Conservation (phyloP, 2,113 vertebrate species). For the Grammomys dolichurus region DNA sequence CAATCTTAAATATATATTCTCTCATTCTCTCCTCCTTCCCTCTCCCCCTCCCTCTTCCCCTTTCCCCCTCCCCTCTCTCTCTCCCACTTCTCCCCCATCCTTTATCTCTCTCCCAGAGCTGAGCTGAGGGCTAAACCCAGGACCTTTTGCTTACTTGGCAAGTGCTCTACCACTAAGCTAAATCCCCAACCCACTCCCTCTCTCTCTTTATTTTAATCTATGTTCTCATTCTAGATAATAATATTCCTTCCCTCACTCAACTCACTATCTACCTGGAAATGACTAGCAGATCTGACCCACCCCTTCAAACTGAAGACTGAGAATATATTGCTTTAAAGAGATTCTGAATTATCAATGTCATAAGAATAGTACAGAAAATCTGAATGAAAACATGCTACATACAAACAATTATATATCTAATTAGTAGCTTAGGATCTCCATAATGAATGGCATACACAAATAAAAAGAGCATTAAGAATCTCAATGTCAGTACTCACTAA, state of each 20-base stretch:
- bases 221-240: constrained; percentile 18
- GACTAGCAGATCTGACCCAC: not conserved
- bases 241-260: not conserved
- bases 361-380: not conserved
- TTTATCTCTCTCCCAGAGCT: not conserved
- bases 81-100: not conserved
- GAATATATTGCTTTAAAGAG: constrained; percentile 8
- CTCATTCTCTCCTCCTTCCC: not conserved
- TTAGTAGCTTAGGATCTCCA: constrained; percentile 2
- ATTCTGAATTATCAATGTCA: not conserved
- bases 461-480: not conserved
- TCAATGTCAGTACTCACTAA: not conserved
- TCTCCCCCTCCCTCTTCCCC: too few relatives aligned
- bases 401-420: not conserved
- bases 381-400: constrained; percentile 16
- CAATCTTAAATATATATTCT: not conserved
- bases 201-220: not conserved
- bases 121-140: not conserved
- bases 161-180: not conserved
- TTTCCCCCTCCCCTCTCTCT: not conserved
- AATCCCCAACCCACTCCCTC: not conserved
- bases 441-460: not conserved
- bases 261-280: not conserved
- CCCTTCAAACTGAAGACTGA: not conserved
- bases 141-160: not conserved